Evolutionary conservation across 2,113 vertebrate species (phyloP), one percentile per base, ranked within the genome.

Genomic region (Geothlypis trichas): DNA sequence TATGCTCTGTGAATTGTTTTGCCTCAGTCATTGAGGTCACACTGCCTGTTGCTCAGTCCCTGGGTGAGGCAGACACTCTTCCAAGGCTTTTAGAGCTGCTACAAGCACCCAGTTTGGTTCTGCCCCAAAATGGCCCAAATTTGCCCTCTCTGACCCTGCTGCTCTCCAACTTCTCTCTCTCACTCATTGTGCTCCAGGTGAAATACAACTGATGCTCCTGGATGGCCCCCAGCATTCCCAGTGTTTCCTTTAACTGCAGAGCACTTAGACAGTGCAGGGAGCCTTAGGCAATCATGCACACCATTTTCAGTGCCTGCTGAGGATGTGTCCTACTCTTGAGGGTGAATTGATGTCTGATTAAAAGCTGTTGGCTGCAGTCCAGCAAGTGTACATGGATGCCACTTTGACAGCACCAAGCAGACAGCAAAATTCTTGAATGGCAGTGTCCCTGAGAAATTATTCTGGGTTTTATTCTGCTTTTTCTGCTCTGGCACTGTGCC

Each of bases 331-430:
- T 58, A 23, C 67, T 83, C 90, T 91, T 91, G 37, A 74, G 85
- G 59, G 63, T 71, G 82, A 87, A 93, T 33, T 89, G 82, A 73
- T 67, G 39, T 63, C 71, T 96, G 91, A 94, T 90, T 80, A 82
- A 85, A 91, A 95, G 47, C 65, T 73, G 6, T 61, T 80, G 89
- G 94, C 93, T 83, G 74, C 81, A 74, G 68, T 77, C 95, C 91
- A 91, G 63, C 39, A 37, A 77, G 72, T 10, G 28, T 78, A 44
- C 65, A 59, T 37, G 87, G 57, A 52, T 91, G 52, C 82, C 90
- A 71, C 75, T 88, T 73, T 51, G 91, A 96, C 87, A 93, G 84
- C 63, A 80, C 54, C 42, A 69, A 66, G 75, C 74, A 93, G 84
- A 55, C 79, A 69, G 63, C 51, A 88, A 77, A 89, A 92, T 84